phyloP scores from a whole-genome alignment of 2,797 vertebrate species.

The Micropoecilia bifurca region DNA sequence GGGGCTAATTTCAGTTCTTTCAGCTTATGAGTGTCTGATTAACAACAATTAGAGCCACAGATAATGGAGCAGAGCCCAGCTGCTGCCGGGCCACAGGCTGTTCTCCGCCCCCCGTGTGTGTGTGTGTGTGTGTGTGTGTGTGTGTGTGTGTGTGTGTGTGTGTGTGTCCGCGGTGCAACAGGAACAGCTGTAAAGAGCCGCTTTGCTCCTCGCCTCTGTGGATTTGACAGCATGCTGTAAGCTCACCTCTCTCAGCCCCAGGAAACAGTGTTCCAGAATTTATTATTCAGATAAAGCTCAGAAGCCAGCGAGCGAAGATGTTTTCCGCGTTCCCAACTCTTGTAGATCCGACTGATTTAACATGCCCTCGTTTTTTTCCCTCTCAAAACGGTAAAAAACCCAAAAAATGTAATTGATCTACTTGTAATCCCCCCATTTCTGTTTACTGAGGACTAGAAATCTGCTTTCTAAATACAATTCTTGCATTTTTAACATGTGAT shows the following conservation, averaged over 20 bases:
- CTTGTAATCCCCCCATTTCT: background rate
- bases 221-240: constrained; percentile 26
- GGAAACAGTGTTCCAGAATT: constrained; percentile 58
- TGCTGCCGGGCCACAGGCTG: constrained; percentile 34
- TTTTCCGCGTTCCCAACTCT: constrained; percentile 52
- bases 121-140: background rate
- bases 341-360: constrained; percentile 33
- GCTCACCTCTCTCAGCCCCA: constrained; percentile 30
- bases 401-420: background rate
- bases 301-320: constrained; percentile 34
- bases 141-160: too few relatives aligned
- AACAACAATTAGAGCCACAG: constrained; percentile 28
- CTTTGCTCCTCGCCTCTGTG: constrained; percentile 27
- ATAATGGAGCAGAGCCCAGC: constrained; percentile 41
- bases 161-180: constrained; percentile 28
- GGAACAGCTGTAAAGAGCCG: constrained; percentile 37
- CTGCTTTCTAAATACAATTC: background rate
- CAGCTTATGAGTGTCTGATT: constrained; percentile 24
- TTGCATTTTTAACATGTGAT: background rate
- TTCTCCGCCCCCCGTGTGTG: constrained; percentile 16
- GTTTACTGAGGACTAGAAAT: background rate
- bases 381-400: constrained; percentile 13
- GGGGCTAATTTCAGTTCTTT: constrained; percentile 21
- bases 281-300: constrained; percentile 64
- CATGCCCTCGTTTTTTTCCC: background rate